phyloP scores from a whole-genome alignment of 1,140 invertebrate species.

The Saccostrea cuccullata region DNA sequence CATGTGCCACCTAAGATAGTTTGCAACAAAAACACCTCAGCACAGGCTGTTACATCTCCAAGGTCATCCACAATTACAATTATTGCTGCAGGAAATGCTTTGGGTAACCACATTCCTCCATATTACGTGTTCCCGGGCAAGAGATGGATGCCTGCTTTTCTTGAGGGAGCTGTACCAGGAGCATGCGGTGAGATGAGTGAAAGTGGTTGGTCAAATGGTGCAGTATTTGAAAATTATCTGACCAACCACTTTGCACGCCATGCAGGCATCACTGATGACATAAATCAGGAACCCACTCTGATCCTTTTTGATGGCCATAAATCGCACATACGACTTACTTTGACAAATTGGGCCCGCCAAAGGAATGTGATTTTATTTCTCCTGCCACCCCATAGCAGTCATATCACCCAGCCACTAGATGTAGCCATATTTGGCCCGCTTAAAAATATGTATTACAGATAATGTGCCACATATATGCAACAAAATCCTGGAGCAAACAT shows the following conservation, averaged over 20 bases:
- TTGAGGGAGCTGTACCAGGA: constrained; percentile 76
- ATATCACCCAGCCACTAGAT: constrained; percentile 44
- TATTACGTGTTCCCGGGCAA: constrained; percentile 65
- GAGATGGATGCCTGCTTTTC: constrained; percentile 69
- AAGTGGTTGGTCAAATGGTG: constrained; percentile 78
- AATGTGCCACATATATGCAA: constrained; percentile 45
- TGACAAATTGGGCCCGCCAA: constrained; percentile 58
- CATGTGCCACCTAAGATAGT: constrained; percentile 43
- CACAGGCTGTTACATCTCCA: constrained; percentile 34
- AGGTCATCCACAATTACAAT: constrained; percentile 38
- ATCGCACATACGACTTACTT: too few relatives aligned
- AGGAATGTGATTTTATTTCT: constrained; percentile 64
- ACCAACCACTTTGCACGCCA: too few relatives aligned
- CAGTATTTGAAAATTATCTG: constrained; percentile 78
- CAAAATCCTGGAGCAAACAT: constrained; percentile 41
- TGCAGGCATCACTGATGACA: too few relatives aligned
- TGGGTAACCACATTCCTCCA: constrained; percentile 65
- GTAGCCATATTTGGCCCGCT: constrained; percentile 58
- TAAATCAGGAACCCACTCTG: too few relatives aligned
- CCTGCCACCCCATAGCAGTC: constrained; percentile 61
- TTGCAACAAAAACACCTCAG: constrained; percentile 5
- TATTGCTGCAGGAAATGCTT: constrained; percentile 60
- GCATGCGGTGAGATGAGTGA: constrained; percentile 72
- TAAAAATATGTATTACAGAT: constrained; percentile 53
- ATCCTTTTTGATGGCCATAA: too few relatives aligned